phyloP scores from a whole-genome alignment of 2,888 invertebrate species.

The Epistrophe grossulariae region DNA sequence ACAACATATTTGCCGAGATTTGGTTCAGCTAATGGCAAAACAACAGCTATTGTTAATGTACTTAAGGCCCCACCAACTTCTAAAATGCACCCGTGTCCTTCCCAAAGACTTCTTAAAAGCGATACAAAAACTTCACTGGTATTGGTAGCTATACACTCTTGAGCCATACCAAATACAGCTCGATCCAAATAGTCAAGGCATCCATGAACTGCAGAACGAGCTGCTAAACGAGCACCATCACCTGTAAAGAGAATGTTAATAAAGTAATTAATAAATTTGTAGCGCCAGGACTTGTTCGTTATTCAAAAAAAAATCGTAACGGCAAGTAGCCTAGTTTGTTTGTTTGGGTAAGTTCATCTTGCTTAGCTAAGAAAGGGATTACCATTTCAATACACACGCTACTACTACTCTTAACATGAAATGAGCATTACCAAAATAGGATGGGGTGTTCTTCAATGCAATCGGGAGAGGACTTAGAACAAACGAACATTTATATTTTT shows the following conservation, averaged over 20 bases:
- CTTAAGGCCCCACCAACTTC: constrained; percentile 93
- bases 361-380: too few species aligned
- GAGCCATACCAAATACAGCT: constrained; percentile 86
- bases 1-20: constrained; percentile 86
- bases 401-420: too few species aligned
- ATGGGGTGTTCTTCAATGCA: too few species aligned
- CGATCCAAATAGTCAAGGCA: constrained; percentile 92
- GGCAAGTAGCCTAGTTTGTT: too few species aligned
- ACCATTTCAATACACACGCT: too few species aligned
- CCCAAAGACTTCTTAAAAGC: constrained; percentile 91
- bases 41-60: constrained; percentile 92
- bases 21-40: constrained; percentile 86
- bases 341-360: too few species aligned
- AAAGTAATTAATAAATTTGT: background rate
- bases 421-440: too few species aligned
- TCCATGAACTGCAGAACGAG: constrained; percentile 94
- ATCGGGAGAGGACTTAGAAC: too few species aligned
- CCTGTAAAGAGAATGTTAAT: constrained; percentile 81
- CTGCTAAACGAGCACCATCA: constrained; percentile 92
- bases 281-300: too few species aligned
- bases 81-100: constrained; percentile 93
- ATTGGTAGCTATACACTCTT: constrained; percentile 83
- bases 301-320: too few species aligned
- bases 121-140: constrained; percentile 91
- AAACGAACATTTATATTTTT: too few species aligned